Conservation (phyloP, 1,140 invertebrate genomes). For the Drosophila punjabiensis region DNA sequence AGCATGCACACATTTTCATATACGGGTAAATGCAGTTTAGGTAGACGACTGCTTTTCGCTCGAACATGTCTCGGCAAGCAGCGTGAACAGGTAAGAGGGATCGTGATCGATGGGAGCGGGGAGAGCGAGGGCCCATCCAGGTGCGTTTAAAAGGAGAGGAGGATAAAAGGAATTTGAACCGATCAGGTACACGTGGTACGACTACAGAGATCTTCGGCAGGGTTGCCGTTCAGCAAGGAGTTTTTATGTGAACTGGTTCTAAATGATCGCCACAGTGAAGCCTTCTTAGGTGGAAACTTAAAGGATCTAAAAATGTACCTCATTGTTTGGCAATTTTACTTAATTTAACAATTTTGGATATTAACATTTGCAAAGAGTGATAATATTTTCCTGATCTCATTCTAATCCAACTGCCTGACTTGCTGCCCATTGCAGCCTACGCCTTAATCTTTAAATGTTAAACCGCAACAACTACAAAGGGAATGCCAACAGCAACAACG, state of each 20-base stretch:
- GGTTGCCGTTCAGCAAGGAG: background rate
- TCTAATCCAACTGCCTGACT: constrained; percentile 21
- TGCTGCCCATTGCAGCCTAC: constrained; percentile 33
- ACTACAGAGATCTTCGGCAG: constrained; percentile 2
- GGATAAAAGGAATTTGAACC: constrained; percentile 10
- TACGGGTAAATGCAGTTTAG: constrained; percentile 41
- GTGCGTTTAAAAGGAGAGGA: constrained; percentile 5
- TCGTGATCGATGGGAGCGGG: background rate
- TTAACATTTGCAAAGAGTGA: background rate
- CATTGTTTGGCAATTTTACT: background rate
- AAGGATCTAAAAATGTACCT: background rate
- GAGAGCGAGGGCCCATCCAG: constrained; percentile 17
- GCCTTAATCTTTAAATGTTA: constrained; percentile 57
- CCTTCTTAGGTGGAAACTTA: background rate
- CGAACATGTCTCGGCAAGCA: constrained; percentile 62
- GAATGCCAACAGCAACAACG: constrained; percentile 42
- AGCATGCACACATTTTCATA: constrained; percentile 1
- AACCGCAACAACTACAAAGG: constrained; percentile 41
- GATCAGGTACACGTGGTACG: constrained; percentile 24
- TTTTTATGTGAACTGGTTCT: constrained; percentile 9
- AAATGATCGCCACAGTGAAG: background rate
- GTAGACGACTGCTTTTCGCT: constrained; percentile 38
- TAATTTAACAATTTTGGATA: background rate
- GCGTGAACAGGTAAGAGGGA: constrained; percentile 55
- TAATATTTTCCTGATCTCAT: constrained; percentile 1